Base-by-base conservation (phyloP, 2,113 vertebrate genomes). In the Nestor notabilis region DNA sequence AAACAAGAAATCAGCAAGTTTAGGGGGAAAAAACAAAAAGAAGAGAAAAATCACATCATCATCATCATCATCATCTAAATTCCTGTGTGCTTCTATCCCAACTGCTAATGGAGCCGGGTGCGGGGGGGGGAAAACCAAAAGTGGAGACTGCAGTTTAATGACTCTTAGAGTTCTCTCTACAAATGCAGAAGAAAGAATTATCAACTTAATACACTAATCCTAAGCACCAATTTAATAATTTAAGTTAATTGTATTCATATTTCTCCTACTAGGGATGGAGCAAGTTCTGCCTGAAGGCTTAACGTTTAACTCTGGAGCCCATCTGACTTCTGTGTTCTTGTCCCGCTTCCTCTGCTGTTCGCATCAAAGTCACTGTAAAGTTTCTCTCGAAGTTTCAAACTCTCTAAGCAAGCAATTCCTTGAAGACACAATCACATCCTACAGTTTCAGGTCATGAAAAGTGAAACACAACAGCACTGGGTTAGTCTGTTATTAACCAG, bases 221-320 rank as follows among this genome's bases (percentile, higher is more conserved):
- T 97, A 98, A 98, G 98, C 98, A 98, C 98, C 98, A 97, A 97
- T 98, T 98, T 91, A 94, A 97, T 97, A 95, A 95, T 84, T 98
- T 97, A 97, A 98, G 78, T 95, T 89, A 94, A 95, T 82, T 96
- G 64, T 87, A 91, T 96, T 97, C 93, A 53, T 97, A 96, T 88
- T 97, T 97, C 79, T 96, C 76, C 77, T 97, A 53, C 83, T 87
- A 87, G 18, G 60, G 95, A 96, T 95, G 95, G 82, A 97, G 93
- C 83, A 94, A 94, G 72, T 93, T 95, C 93, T 92, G 81, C 77
- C 70, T 93, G 95, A 96, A 96, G 93, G 96, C 95, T 95, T 89
- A 33, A 96, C 88, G 47, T 95, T 96, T 90, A 97, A 97, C 94
- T 94, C 93, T 91, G 93, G 90, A 93, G 92, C 91, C 65, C 69